Evolutionary conservation across 2,113 vertebrate species (phyloP).

Genomic region (Heterotis niloticus): DNA sequence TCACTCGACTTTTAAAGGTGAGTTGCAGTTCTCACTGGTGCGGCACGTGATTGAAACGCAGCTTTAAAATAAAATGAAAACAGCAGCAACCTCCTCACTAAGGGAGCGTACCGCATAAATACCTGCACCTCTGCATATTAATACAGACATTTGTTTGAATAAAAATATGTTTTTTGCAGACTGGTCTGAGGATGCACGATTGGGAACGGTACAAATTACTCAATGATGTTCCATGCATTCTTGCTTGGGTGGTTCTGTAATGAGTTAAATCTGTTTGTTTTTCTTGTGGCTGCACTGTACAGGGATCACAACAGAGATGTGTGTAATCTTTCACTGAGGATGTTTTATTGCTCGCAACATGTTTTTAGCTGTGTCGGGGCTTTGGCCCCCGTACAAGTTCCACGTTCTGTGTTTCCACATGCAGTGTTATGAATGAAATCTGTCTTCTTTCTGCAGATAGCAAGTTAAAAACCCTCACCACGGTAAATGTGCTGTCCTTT

Average conservation of each 20-base stretch:
- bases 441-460: background rate
- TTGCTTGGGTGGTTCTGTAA: background rate
- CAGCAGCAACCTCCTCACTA: background rate
- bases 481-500: background rate
- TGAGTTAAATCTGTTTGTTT: constrained; percentile 7
- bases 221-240: background rate
- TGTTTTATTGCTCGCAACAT: background rate
- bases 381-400: background rate
- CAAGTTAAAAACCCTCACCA: background rate
- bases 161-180: no score
- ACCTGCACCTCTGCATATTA: background rate
- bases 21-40: background rate
- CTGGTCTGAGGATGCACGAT: background rate
- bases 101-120: background rate
- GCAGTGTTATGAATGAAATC: background rate
- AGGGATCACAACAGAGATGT: background rate
- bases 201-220: constrained; percentile 4
- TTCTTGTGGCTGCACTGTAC: background rate
- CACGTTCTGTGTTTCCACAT: background rate
- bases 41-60: background rate
- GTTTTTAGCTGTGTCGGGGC: background rate
- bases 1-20: background rate
- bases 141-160: background rate
- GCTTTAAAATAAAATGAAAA: background rate
- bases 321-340: background rate